These are phyloP conservation scores for Prolemur simus DNA, from an alignment of 2,113 vertebrate genomes.

Conservation along the genomic window DNA sequence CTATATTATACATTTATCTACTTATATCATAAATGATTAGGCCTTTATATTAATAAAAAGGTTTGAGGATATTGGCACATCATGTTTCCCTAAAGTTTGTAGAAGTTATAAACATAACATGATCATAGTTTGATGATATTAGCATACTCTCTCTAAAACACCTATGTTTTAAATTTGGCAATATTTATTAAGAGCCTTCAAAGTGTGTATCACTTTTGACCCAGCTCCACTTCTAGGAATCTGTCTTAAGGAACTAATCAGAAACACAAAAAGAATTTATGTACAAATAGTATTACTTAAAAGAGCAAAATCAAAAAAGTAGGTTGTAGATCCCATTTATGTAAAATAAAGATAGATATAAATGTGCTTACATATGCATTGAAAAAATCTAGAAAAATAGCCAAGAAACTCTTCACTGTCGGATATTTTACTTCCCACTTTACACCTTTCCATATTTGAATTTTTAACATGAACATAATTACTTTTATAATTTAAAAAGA, in stretches of 20 bases:
- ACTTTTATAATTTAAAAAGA: neutral
- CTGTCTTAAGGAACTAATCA: neutral
- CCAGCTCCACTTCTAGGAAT: neutral
- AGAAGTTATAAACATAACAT: neutral
- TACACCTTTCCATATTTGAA: neutral
- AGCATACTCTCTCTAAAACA: neutral
- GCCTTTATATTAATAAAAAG: neutral
- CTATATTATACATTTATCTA: conserved; percentile 13
- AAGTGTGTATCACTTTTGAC: neutral
- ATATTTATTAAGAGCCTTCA: conserved; percentile 3
- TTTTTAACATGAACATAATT: neutral
- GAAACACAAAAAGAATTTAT: conserved; percentile 29
- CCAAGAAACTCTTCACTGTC: neutral
- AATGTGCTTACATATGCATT: neutral
- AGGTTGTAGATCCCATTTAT: neutral
- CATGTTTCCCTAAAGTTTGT: neutral
- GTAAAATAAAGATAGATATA: conserved; percentile 6
- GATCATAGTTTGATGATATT: neutral
- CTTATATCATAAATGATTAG: neutral
- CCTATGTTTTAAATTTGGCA: neutral
- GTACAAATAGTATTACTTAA: neutral
- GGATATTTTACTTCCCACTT: neutral
- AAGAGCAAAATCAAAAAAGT: neutral
- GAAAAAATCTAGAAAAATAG: neutral
- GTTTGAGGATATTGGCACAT: neutral